These are phyloP conservation scores for Cheiracanthium punctorium DNA, from an alignment of 2,888 invertebrate species.

Conservation along the genomic window DNA sequence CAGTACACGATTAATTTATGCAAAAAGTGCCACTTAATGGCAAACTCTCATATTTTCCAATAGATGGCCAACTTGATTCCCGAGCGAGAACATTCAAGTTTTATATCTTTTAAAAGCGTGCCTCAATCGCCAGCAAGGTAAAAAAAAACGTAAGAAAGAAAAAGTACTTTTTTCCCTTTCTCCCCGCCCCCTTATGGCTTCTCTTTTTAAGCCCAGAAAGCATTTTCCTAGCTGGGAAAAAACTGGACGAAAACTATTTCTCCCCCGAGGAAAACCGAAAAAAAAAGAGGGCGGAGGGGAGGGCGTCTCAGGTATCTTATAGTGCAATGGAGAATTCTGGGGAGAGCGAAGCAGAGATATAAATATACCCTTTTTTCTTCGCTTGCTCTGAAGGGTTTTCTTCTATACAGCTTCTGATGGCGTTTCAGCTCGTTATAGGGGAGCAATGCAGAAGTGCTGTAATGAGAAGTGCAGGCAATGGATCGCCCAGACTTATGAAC, in stretches of 20 bases:
- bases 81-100: constrained; percentile 14
- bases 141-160: constrained; percentile 9
- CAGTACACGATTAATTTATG: constrained; percentile 61
- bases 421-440: constrained; percentile 55
- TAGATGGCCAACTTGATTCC: constrained; percentile 39
- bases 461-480: constrained; percentile 64
- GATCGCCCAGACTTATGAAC: constrained; percentile 57
- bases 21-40: constrained; percentile 37
- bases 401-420: constrained; percentile 52
- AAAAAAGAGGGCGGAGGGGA: neutral
- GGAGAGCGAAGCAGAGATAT: constrained; percentile 37
- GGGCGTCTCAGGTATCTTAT: constrained; percentile 62
- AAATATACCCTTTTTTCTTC: constrained; percentile 39
- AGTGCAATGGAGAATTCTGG: constrained; percentile 58
- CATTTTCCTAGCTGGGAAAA: constrained; percentile 36
- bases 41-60: constrained; percentile 57
- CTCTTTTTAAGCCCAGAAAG: constrained; percentile 41
- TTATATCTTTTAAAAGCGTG: constrained; percentile 29
- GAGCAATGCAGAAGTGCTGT: constrained; percentile 51
- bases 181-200: neutral
- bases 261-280: constrained; percentile 13
- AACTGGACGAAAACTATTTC: constrained; percentile 16
- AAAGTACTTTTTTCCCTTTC: neutral
- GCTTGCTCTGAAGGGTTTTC: constrained; percentile 48
- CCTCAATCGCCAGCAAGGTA: constrained; percentile 4